Conservation (phyloP, 2,797 vertebrate genomes). For the Arremon brunneinucha region DNA sequence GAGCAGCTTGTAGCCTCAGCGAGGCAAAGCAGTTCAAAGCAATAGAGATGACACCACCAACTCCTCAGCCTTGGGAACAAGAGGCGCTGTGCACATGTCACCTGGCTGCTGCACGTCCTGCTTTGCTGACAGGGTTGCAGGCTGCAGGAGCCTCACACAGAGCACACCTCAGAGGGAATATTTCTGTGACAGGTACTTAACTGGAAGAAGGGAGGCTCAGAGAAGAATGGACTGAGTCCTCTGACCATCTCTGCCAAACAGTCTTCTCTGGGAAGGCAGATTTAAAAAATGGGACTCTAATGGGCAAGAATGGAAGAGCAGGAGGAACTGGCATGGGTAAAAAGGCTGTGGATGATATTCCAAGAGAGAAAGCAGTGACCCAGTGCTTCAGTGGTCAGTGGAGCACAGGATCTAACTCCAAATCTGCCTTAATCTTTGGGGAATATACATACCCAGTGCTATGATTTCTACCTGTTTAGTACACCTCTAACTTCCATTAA, state of each 20-base stretch:
- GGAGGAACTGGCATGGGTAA: background rate
- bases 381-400: background rate
- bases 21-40: background rate
- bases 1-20: background rate
- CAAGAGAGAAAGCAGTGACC: background rate
- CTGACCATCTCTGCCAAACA: background rate
- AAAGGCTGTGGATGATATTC: background rate
- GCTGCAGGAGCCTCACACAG: background rate
- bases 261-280: background rate
- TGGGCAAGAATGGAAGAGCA: background rate
- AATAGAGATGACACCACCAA: background rate
- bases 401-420: background rate
- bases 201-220: background rate
- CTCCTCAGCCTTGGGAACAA: background rate
- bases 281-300: background rate
- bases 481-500: background rate
- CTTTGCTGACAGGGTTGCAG: background rate
- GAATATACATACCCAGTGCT: background rate
- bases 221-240: background rate
- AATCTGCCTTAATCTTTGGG: background rate
- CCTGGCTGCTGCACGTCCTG: background rate
- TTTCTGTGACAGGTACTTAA: background rate
- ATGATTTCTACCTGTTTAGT: background rate
- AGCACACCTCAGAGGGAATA: background rate
- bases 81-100: background rate